Evolutionary conservation across 2,797 vertebrate genomes (phyloP).

Genomic region (Cyprinodon diabolis): DNA sequence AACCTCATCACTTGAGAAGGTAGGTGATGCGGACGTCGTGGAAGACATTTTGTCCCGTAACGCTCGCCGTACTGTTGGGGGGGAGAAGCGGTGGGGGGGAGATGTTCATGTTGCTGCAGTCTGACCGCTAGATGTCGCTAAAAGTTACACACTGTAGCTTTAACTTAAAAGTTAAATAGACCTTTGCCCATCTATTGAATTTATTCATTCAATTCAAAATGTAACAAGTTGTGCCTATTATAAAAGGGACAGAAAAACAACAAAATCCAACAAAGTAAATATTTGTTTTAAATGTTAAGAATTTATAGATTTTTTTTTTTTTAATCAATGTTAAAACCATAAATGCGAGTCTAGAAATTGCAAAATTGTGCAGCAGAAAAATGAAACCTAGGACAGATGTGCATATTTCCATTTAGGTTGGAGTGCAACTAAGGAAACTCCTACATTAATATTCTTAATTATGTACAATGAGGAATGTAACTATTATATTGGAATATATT

Average conservation of each 20-base stretch:
- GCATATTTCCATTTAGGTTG: background rate
- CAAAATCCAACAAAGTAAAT: background rate
- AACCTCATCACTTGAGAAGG: too few relatives aligned
- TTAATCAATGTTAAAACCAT: background rate
- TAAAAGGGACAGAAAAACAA: background rate
- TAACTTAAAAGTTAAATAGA: too few relatives aligned
- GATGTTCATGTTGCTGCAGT: too few relatives aligned
- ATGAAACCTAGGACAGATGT: background rate
- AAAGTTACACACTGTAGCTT: too few relatives aligned
- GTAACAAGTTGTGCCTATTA: too few relatives aligned
- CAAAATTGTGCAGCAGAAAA: background rate
- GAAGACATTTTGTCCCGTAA: too few relatives aligned
- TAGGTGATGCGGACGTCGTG: too few relatives aligned
- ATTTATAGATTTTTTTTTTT: background rate
- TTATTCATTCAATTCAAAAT: too few relatives aligned
- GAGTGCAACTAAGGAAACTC: slow-evolving; percentile 15
- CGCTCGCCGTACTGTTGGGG: too few relatives aligned
- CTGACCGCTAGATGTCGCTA: too few relatives aligned
- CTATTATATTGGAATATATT: background rate
- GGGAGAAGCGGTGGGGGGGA: too few relatives aligned
- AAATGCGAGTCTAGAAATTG: background rate
- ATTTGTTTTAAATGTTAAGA: background rate
- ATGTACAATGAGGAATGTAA: background rate
- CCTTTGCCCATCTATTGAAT: too few relatives aligned
- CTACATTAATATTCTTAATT: background rate